phyloP scores from a whole-genome alignment of 2,113 vertebrate genomes.

The Stomatorhinus ivindoensis region DNA sequence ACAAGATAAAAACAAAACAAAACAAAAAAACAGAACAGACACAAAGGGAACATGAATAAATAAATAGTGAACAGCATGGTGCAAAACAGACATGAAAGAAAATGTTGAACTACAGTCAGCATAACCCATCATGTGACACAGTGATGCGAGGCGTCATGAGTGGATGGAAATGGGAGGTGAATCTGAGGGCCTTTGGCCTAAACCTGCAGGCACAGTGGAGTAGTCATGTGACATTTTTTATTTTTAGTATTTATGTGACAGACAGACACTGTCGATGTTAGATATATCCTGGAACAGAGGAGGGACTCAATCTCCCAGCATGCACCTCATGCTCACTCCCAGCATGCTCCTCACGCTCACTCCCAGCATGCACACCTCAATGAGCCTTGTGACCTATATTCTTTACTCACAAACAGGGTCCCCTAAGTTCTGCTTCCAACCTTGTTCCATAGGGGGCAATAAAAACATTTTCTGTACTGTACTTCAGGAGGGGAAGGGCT shows the following conservation, averaged over 20 bases:
- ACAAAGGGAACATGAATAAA: slow-evolving; percentile 61
- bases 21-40: slow-evolving; percentile 79
- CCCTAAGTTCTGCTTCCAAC: background rate
- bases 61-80: slow-evolving; percentile 44
- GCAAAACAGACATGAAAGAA: slow-evolving; percentile 23
- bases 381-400: background rate
- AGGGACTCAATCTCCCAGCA: background rate
- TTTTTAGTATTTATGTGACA: background rate
- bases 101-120: slow-evolving; percentile 30
- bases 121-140: background rate
- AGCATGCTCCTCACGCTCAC: background rate
- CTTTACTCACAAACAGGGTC: background rate
- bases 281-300: background rate
- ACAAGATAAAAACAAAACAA: slow-evolving; percentile 85
- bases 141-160: background rate
- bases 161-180: background rate
- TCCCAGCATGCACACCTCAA: background rate
- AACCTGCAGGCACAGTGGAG: background rate
- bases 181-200: background rate
- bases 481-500: background rate
- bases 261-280: background rate
- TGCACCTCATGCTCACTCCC: background rate
- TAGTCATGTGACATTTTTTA: background rate
- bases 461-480: background rate
- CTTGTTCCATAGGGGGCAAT: background rate